Base-by-base conservation (phyloP, 1,140 invertebrate genomes). In the Anastrepha obliqua region DNA sequence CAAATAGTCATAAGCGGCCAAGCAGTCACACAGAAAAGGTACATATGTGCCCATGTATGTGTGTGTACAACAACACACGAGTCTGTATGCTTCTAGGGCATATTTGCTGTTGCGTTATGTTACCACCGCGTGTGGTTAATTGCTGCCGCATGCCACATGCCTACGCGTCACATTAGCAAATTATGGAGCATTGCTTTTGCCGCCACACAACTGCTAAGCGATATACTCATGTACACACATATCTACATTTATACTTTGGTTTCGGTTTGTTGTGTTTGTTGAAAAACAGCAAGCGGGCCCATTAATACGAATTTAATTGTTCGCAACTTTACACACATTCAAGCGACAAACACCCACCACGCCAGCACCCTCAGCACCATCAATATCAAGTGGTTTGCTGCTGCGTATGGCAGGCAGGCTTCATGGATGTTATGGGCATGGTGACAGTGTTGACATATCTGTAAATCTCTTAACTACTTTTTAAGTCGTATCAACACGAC, bases 291-390 rank as follows among this genome's bases (percentile, higher is more conserved):
- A 81, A 81, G 17, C 29, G 70, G 47, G 74, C 74, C 47, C 74
- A 29, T 81, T 81, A 81, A 81, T 81, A 81, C 74, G 74, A 81
- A 81, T 81, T 81, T 81, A 81, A 81, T 81, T 81, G 74, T 81
- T 81, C 74, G 29, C 74, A 81, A 81, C 47, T 81, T 81, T 20
- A 81, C 74, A 81, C 74, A 42, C 47, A 81, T n/a, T 81, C 47
- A 81, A 81, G 51, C 47, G 44, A n/a, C 74, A 81, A 58, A 81
- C 74, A 47, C 74, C 74, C 74, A 81, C 74, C 17, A 42, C 44
- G 20, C 74, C 67, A 47, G 47, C 74, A 20, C n/a, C 74, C 74
- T 81, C 74, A 81, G n/a, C 74, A 29, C 6, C n/a, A 20, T 1
- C 44, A 47, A n/a, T 2, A 74, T 15, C 11, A 47, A 74, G 13